These are phyloP conservation scores for Hemiscyllium ocellatum DNA, from an alignment of 2,113 vertebrate genomes.

Conservation along the genomic window DNA sequence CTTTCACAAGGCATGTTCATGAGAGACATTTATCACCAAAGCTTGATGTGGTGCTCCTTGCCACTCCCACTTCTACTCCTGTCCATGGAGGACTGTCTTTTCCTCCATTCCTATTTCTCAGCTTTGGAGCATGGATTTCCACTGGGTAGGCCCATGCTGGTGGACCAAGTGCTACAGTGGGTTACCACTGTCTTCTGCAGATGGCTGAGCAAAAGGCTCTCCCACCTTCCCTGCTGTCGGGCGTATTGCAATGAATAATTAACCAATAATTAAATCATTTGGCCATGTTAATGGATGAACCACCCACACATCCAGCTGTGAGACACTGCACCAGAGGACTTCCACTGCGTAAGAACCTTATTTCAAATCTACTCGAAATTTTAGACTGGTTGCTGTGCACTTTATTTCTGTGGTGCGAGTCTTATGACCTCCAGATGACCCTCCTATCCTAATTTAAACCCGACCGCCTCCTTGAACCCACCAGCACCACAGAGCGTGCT, in stretches of 20 bases:
- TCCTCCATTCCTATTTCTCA: no score
- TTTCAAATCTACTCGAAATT: background rate
- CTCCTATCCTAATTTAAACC: background rate
- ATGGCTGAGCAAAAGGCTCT: no score
- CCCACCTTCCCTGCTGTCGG: no score
- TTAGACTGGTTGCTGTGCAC: background rate
- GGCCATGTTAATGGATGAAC: no score
- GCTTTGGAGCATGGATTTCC: no score
- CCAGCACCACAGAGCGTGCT: background rate
- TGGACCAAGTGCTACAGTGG: no score
- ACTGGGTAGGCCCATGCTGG: no score
- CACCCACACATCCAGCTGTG: background rate
- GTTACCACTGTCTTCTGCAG: no score
- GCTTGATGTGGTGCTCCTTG: background rate
- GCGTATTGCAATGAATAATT: no score
- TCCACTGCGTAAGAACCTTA: background rate
- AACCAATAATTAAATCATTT: no score
- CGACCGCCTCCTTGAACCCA: background rate
- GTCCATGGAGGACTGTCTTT: no score
- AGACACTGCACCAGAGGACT: no score
- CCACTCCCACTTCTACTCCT: background rate
- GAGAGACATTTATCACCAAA: background rate
- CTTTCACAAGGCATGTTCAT: background rate
- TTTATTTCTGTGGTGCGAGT: background rate
- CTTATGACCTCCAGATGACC: background rate